Conservation (phyloP, 2,797 vertebrate genomes). For the Chanos chanos region DNA sequence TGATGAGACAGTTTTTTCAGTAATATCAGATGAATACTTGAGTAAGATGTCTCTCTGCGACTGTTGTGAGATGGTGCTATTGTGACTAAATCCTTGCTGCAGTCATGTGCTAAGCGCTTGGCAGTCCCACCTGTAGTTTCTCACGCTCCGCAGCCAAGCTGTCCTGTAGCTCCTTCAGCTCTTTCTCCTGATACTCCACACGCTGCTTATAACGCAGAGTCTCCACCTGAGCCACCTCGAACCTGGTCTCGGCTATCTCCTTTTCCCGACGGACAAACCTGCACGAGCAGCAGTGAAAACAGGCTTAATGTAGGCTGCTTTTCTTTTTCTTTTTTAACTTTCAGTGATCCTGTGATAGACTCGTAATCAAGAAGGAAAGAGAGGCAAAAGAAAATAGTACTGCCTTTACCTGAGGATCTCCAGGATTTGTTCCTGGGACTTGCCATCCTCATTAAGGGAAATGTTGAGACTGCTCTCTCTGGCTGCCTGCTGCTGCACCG, state of each 20-base stretch:
- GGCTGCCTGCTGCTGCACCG: slow-evolving; percentile 70
- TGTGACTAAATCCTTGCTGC: too few relatives aligned
- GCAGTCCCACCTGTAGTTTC: slow-evolving; percentile 83
- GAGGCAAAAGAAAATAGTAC: neutral
- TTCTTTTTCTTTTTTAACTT: too few relatives aligned
- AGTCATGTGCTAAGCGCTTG: too few relatives aligned
- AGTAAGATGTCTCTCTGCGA: too few relatives aligned
- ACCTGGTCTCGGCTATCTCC: slow-evolving; percentile 91
- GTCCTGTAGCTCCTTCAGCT: slow-evolving; percentile 87
- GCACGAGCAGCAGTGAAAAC: too few relatives aligned
- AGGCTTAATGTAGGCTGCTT: too few relatives aligned
- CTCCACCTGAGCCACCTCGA: slow-evolving; percentile 91
- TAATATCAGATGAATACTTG: too few relatives aligned
- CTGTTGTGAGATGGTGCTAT: too few relatives aligned
- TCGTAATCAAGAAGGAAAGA: too few relatives aligned
- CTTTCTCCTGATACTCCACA: slow-evolving; percentile 87
- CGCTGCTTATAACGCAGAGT: slow-evolving; percentile 85
- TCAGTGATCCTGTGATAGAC: too few relatives aligned
- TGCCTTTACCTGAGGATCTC: slow-evolving; percentile 90
- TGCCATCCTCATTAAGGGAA: slow-evolving; percentile 88
- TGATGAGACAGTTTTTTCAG: too few relatives aligned
- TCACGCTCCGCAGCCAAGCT: slow-evolving; percentile 84
- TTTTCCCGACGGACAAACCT: slow-evolving; percentile 97
- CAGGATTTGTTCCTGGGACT: slow-evolving; percentile 92
- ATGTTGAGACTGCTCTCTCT: slow-evolving; percentile 73